Evolutionary conservation across 92 coral and sea anemone genomes (phyloP), one percentile per base, ranked within the genome.

Genomic region (Zoanthus sansibaricus): DNA sequence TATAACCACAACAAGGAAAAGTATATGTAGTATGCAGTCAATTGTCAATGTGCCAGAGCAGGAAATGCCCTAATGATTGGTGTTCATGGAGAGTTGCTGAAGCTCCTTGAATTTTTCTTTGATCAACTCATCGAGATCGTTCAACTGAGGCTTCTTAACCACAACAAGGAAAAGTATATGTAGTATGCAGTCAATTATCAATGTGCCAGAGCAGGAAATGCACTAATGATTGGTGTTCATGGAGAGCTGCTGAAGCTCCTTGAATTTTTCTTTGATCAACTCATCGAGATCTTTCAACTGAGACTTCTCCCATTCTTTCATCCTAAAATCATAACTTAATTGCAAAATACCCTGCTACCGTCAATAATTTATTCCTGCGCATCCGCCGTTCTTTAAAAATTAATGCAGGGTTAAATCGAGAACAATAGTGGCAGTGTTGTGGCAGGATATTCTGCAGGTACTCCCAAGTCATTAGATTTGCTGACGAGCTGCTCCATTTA

Each of bases 241-340:
- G 25, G 25, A 52, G 76, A 72, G 76, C 52, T 37, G 76, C 76
- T 72, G 73, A 68, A 68, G 44, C 12, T 73, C 77, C 77, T 46
- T 73, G 56, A 51, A 73, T 73, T 47, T 73, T 73, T 73, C 77
- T 73, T 73, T 73, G 77, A 73, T 73, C 37, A 47, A 76, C 44
- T 51, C 45, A 15, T 76, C 79, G 51, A 76, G 66, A 49, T 76
- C 80, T 76, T 76, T 76, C 64, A 49, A 52, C 66, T 76, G 17
- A 76, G 83, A 77, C 14, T 77, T 77, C 70, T 77, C 25, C 55
- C 82, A 54, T 69, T 46, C 25, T 46, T 56, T 48, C 62, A 25
- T 25, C 25, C 25, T 25, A 25, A 25, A 25, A 25, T 25, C 25
- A 25, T 25, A 25, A 25, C 25, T 25, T 25, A 25, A 25, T 0